Conservation (phyloP, 1,140 invertebrate species). For the Danaus plexippus region DNA sequence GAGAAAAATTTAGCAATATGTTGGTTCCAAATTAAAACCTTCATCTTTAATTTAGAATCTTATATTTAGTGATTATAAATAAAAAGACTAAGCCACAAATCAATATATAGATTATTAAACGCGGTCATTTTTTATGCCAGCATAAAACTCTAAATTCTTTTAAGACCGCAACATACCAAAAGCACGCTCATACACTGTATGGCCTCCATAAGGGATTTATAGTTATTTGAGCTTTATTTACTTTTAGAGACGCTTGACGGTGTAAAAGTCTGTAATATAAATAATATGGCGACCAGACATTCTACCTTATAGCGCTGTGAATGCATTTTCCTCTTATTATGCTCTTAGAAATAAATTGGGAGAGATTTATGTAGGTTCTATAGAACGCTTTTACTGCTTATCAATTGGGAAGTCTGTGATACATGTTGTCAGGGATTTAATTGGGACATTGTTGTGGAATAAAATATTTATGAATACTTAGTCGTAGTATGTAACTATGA, state of each 20-base stretch:
- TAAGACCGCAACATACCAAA: conserved; percentile 1
- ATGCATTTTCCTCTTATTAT: conserved; percentile 66
- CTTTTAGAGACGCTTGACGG: conserved; percentile 58
- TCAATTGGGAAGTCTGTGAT: conserved; percentile 12
- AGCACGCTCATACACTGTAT: conserved; percentile 25
- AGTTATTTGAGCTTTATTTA: conserved; percentile 65
- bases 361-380: conserved; percentile 44
- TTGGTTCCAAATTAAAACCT: too few species aligned
- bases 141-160: too few species aligned
- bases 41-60: too few species aligned
- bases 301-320: conserved; percentile 43
- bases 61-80: too few species aligned
- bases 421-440: conserved; percentile 7
- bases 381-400: conserved; percentile 18
- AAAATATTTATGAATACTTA: too few species aligned
- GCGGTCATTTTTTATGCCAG: too few species aligned
- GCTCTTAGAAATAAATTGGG: conserved; percentile 63
- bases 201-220: conserved; percentile 56
- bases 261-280: conserved; percentile 59
- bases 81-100: too few species aligned
- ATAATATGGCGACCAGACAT: conserved; percentile 51
- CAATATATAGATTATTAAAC: too few species aligned
- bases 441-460: conserved; percentile 1
- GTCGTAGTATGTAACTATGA: too few species aligned
- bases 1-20: too few species aligned